These are phyloP conservation scores for Teleogryllus oceanicus DNA, from an alignment of 2,888 invertebrate species.

Conservation along the genomic window DNA sequence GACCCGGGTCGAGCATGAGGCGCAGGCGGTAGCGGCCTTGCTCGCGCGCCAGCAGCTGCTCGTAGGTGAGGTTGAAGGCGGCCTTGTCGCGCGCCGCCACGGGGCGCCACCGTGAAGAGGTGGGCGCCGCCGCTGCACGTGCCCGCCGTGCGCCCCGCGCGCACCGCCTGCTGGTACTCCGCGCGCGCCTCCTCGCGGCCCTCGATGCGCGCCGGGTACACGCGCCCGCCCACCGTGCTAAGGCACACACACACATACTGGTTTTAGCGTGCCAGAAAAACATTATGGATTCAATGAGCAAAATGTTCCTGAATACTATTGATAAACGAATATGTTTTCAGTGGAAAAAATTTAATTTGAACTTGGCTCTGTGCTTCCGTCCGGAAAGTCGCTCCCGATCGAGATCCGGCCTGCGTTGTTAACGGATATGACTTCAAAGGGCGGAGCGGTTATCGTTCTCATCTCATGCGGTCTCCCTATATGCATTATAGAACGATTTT, in stretches of 20 bases:
- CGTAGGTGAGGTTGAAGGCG: slow-evolving; percentile 68
- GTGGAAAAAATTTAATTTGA: too few species aligned
- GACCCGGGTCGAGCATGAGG: slow-evolving; percentile 65
- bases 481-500: too few species aligned
- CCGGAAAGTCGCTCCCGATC: too few species aligned
- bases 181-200: not conserved
- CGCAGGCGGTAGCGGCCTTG: slow-evolving; percentile 65
- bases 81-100: slow-evolving; percentile 50
- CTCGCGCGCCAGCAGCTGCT: slow-evolving; percentile 64
- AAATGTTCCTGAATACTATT: too few species aligned
- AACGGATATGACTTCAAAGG: too few species aligned
- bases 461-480: too few species aligned
- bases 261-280: too few species aligned
- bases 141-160: not conserved
- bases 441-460: too few species aligned
- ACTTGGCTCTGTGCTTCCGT: too few species aligned
- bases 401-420: too few species aligned
- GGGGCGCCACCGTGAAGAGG: not conserved
- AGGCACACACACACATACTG: not conserved
- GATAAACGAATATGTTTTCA: too few species aligned
- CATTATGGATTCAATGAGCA: too few species aligned
- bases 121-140: not conserved
- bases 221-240: not conserved
- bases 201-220: not conserved
- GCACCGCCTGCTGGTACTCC: not conserved